Evolutionary conservation across 2,113 vertebrate genomes (phyloP).

Genomic region (human): DNA sequence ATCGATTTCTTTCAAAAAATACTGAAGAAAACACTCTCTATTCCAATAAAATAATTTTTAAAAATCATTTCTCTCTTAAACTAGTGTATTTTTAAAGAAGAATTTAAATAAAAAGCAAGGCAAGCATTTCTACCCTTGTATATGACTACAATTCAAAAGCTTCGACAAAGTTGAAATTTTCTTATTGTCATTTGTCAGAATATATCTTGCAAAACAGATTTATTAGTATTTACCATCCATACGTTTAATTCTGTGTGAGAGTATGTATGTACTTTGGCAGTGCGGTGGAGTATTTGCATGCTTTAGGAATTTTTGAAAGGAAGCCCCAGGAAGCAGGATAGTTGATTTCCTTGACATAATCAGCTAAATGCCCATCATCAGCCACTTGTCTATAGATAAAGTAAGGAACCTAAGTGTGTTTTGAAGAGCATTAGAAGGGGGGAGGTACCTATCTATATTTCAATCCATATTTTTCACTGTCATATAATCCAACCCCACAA

Average conservation of each 20-base stretch:
- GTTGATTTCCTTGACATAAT: neutral
- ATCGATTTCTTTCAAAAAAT: conserved; percentile 6
- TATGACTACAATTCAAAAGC: neutral
- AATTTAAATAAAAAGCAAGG: neutral
- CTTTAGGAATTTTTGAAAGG: neutral
- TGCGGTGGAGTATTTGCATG: neutral
- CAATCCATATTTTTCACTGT: neutral
- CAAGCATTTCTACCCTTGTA: neutral
- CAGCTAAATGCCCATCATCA: neutral
- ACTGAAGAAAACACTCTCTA: neutral
- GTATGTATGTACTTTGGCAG: neutral
- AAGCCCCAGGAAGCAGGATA: neutral
- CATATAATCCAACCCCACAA: neutral
- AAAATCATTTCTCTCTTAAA: neutral
- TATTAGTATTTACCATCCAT: neutral
- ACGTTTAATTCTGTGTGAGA: neutral
- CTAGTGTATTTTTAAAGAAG: neutral
- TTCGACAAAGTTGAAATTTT: neutral
- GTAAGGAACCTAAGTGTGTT: neutral
- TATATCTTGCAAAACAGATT: neutral
- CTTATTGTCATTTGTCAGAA: neutral
- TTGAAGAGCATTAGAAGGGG: neutral
- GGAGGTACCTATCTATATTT: neutral
- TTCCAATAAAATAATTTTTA: neutral
- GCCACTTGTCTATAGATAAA: neutral